Evolutionary conservation across 2,797 vertebrate species (phyloP).

Genomic region (Natrix natrix): DNA sequence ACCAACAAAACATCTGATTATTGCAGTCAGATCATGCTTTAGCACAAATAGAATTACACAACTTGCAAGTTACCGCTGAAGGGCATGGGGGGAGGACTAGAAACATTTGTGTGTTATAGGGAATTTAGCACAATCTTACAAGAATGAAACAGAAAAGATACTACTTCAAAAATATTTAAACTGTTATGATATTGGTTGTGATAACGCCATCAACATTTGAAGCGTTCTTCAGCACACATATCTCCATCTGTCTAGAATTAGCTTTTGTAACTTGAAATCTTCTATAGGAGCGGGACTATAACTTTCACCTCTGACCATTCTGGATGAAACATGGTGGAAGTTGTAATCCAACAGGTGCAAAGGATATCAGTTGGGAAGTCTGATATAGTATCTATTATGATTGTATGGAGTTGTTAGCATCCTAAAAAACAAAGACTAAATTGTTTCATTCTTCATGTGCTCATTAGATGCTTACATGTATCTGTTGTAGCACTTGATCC

Average conservation of each 20-base stretch:
- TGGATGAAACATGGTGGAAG: background rate
- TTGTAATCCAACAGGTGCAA: background rate
- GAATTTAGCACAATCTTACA: background rate
- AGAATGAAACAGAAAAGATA: background rate
- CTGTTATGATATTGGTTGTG: background rate
- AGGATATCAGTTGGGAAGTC: background rate
- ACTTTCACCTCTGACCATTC: background rate
- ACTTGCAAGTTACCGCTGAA: background rate
- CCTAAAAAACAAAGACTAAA: background rate
- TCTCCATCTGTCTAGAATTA: background rate
- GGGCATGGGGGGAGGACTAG: background rate
- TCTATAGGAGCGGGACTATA: background rate
- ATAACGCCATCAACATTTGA: background rate
- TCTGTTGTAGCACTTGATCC: background rate
- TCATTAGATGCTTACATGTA: background rate
- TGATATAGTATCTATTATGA: background rate
- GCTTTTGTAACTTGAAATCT: background rate
- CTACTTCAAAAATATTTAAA: background rate
- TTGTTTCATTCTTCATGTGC: background rate
- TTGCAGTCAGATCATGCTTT: background rate
- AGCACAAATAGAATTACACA: background rate
- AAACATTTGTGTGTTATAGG: background rate
- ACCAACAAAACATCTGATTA: background rate
- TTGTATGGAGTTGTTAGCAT: background rate
- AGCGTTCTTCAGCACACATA: background rate